phyloP scores from a whole-genome alignment of 2,888 invertebrate genomes.

The Antheraea assamensis region DNA sequence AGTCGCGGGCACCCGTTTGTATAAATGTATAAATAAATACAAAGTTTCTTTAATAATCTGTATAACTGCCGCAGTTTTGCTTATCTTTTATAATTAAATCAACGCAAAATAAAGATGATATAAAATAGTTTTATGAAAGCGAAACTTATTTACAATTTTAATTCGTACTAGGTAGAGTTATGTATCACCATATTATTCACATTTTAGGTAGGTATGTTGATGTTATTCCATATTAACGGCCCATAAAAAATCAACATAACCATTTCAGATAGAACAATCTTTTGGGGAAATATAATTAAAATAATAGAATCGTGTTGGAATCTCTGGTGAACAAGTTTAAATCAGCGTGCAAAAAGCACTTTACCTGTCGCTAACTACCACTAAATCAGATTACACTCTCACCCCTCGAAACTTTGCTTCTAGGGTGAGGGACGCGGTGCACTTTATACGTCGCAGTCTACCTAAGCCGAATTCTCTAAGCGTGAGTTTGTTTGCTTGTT shows the following conservation, averaged over 20 bases:
- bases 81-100: background rate
- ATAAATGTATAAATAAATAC: too few relatives aligned
- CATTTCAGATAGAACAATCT: background rate
- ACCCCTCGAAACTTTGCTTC: constrained; percentile 33
- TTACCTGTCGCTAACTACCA: constrained; percentile 68
- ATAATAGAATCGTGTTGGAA: constrained; percentile 20
- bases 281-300: background rate
- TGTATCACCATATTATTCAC: background rate
- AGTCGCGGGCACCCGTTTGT: too few relatives aligned
- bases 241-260: background rate
- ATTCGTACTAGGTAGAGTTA: background rate
- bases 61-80: too few relatives aligned
- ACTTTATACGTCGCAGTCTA: constrained; percentile 34
- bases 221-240: background rate
- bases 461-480: constrained; percentile 39
- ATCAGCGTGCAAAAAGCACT: constrained; percentile 62
- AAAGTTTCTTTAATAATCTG: too few relatives aligned
- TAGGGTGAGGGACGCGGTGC: constrained; percentile 30
- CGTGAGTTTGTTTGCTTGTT: background rate
- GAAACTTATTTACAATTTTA: background rate
- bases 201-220: background rate
- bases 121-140: background rate
- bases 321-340: constrained; percentile 45
- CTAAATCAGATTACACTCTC: constrained; percentile 68
- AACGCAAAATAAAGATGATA: background rate